Evolutionary conservation across 2,797 vertebrate genomes (phyloP).

Genomic region (Trichosurus vulpecula): DNA sequence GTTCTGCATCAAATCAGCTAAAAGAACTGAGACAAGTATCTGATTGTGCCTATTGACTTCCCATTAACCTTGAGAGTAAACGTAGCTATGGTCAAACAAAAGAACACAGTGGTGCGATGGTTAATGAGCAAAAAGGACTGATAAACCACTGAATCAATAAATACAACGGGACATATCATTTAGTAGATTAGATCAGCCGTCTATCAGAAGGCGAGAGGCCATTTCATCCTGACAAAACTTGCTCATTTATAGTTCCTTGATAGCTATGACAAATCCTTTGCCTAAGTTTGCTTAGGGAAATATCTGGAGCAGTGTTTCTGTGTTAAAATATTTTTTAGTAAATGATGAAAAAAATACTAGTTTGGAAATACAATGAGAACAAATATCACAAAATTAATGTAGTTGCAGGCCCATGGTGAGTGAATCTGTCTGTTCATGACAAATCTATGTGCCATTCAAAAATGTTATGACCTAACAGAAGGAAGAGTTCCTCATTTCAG

Average conservation of each 20-base stretch:
- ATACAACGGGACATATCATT: slow-evolving; percentile 64
- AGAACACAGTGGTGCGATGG: slow-evolving; percentile 41
- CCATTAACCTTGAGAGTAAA: slow-evolving; percentile 79
- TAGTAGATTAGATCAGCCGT: slow-evolving; percentile 42
- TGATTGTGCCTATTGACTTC: slow-evolving; percentile 72
- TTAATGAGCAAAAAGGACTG: slow-evolving; percentile 46
- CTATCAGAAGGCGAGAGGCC: slow-evolving; percentile 70
- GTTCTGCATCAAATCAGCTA: slow-evolving; percentile 65
- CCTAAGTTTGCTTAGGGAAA: slow-evolving; percentile 75
- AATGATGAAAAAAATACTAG: slow-evolving; percentile 68
- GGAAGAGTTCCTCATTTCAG: slow-evolving; percentile 65
- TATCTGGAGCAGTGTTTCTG: slow-evolving; percentile 75
- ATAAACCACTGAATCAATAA: slow-evolving; percentile 58
- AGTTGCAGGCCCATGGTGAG: slow-evolving; percentile 71
- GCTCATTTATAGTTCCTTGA: slow-evolving; percentile 69
- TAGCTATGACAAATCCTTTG: slow-evolving; percentile 71
- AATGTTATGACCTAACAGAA: slow-evolving; percentile 41
- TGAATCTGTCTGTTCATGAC: slow-evolving; percentile 66
- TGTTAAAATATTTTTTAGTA: slow-evolving; percentile 68
- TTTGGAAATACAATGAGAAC: slow-evolving; percentile 71
- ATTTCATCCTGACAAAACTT: slow-evolving; percentile 72
- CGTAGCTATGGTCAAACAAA: slow-evolving; percentile 68
- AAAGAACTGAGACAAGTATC: slow-evolving; percentile 71
- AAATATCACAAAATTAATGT: slow-evolving; percentile 70
- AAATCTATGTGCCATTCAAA: slow-evolving; percentile 68